Conservation (phyloP, 2,797 vertebrate species). For the Geotrypetes seraphini region DNA sequence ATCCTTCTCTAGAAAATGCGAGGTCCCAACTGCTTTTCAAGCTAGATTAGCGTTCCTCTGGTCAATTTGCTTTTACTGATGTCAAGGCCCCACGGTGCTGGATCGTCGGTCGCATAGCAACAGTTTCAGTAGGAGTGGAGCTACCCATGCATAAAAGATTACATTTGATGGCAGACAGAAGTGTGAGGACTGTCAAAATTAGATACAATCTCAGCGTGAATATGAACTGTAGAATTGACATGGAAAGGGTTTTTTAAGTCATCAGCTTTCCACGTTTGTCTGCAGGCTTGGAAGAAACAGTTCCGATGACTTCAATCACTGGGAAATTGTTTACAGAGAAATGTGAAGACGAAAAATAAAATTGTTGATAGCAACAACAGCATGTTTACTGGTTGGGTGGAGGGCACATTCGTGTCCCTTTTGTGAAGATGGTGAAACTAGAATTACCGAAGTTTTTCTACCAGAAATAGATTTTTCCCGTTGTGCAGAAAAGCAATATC, state of each 20-base stretch:
- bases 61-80: slow-evolving; percentile 99
- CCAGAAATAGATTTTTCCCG: too few relatives aligned
- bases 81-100: slow-evolving; percentile 86
- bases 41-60: slow-evolving; percentile 94
- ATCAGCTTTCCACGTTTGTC: slow-evolving; percentile 41
- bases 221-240: slow-evolving; percentile 56
- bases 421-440: too few relatives aligned
- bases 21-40: slow-evolving; percentile 81
- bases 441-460: too few relatives aligned
- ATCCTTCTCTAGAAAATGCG: slow-evolving; percentile 53
- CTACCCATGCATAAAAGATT: slow-evolving; percentile 95
- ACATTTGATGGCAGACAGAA: slow-evolving; percentile 72
- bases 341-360: too few relatives aligned
- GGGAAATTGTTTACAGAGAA: background rate
- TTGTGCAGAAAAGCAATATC: too few relatives aligned
- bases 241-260: slow-evolving; percentile 46
- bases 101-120: slow-evolving; percentile 93
- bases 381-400: too few relatives aligned
- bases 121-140: slow-evolving; percentile 77
- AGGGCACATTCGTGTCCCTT: too few relatives aligned
- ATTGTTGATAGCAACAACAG: too few relatives aligned
- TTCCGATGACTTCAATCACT: background rate
- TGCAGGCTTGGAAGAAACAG: slow-evolving; percentile 2
- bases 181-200: slow-evolving; percentile 72
- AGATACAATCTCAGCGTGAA: slow-evolving; percentile 67